Evolutionary conservation across 2,888 invertebrate species (phyloP).

Genomic region (Cheiracanthium punctorium): DNA sequence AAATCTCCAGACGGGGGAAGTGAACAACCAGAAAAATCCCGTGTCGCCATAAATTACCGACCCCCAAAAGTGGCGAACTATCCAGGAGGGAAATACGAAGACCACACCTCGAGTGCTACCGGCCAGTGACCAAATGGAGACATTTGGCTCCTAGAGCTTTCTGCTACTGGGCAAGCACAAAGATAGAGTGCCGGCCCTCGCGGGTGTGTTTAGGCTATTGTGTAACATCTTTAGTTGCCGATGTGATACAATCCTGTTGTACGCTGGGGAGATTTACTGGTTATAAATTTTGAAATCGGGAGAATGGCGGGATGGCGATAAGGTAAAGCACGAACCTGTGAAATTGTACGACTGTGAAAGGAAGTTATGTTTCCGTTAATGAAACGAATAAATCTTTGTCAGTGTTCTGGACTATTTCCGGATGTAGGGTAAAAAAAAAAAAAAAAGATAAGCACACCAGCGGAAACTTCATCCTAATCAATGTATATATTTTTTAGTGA

Average conservation of each 20-base stretch:
- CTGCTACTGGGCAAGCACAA: conserved; percentile 4
- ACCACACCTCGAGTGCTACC: not conserved
- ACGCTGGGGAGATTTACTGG: not conserved
- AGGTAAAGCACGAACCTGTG: no score
- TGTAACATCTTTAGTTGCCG: not conserved
- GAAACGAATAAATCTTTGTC: no score
- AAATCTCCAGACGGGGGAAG: not conserved
- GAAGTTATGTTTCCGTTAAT: no score
- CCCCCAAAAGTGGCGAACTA: not conserved
- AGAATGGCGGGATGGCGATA: no score
- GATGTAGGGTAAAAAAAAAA: no score
- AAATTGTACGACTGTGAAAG: no score
- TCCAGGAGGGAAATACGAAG: not conserved
- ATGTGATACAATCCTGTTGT: not conserved
- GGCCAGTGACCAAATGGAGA: not conserved
- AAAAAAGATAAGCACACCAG: no score
- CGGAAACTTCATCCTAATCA: no score
- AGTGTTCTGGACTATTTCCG: no score
- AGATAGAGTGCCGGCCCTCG: not conserved
- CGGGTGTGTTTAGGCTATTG: not conserved
- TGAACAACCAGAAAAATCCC: not conserved
- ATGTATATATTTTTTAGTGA: no score
- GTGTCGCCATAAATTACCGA: not conserved
- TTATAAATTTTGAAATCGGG: not conserved
- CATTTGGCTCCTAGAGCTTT: conserved; percentile 2